Evolutionary conservation across 2,888 invertebrate species (phyloP).

Genomic region (Didymodactylos carnosus): DNA sequence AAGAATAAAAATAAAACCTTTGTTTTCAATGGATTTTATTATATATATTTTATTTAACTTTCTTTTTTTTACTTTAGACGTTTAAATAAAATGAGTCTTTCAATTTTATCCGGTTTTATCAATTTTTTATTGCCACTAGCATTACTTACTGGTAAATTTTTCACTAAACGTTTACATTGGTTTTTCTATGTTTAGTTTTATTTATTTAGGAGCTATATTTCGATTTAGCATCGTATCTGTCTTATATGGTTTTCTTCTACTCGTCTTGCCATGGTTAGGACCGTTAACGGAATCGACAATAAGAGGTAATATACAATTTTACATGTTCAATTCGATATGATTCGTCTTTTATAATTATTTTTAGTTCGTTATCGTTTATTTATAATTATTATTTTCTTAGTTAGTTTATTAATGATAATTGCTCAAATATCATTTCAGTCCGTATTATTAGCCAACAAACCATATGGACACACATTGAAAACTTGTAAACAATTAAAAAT

Average conservation of each 20-base stretch:
- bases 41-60: not conserved
- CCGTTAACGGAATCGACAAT: not conserved
- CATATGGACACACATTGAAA: constrained; percentile 7
- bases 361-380: constrained; percentile 23
- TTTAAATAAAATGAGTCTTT: not conserved
- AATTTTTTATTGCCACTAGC: not conserved
- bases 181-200: too few relatives aligned
- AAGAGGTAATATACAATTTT: not conserved
- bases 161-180: not conserved
- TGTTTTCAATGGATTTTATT: not conserved
- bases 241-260: not conserved
- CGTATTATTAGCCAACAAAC: constrained; percentile 12
- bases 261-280: not conserved
- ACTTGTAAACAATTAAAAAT: constrained; percentile 2
- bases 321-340: not conserved
- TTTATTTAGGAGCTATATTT: not conserved
- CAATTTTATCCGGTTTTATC: not conserved
- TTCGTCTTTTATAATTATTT: constrained; percentile 13
- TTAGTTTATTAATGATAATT: constrained; percentile 21
- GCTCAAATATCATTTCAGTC: constrained; percentile 20
- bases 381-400: constrained; percentile 20
- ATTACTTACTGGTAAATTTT: not conserved
- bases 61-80: not conserved
- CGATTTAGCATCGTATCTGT: not conserved
- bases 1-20: too few relatives aligned